These are phyloP conservation scores for Lepidothrix coronata DNA, from an alignment of 2,113 vertebrate species.

Conservation along the genomic window DNA sequence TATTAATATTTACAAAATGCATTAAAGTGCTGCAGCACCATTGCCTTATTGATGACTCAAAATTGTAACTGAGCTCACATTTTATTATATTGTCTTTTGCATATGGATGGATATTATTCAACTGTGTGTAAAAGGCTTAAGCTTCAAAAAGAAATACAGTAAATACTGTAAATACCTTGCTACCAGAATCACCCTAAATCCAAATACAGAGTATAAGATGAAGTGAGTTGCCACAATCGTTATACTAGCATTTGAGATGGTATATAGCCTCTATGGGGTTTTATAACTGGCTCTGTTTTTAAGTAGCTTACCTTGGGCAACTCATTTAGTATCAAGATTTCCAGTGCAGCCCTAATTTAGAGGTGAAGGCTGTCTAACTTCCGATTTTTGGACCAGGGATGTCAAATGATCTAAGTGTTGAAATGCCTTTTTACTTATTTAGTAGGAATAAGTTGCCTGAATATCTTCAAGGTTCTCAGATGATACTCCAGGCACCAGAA, in stretches of 20 bases:
- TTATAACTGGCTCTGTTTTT: not conserved
- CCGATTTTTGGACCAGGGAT: not conserved
- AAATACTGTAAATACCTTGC: not conserved
- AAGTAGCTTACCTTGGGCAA: not conserved
- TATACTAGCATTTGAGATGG: not conserved
- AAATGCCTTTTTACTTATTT: not conserved
- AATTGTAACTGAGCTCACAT: not conserved
- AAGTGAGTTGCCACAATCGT: not conserved
- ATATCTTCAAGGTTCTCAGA: not conserved
- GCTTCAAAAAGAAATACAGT: not conserved
- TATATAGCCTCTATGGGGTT: not conserved
- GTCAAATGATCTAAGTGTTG: not conserved
- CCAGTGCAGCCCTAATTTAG: not conserved
- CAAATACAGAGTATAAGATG: not conserved
- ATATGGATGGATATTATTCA: not conserved
- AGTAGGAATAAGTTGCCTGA: not conserved
- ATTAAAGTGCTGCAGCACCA: not conserved
- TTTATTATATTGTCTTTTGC: not conserved
- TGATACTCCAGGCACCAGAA: not conserved
- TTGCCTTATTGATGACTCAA: not conserved
- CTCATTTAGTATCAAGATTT: not conserved
- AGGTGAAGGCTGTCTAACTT: not conserved
- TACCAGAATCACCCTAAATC: not conserved
- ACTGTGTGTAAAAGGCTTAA: not conserved
- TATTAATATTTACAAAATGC: not conserved